Evolutionary conservation across 2,888 invertebrate species (phyloP).

Genomic region (Acleris emargana): DNA sequence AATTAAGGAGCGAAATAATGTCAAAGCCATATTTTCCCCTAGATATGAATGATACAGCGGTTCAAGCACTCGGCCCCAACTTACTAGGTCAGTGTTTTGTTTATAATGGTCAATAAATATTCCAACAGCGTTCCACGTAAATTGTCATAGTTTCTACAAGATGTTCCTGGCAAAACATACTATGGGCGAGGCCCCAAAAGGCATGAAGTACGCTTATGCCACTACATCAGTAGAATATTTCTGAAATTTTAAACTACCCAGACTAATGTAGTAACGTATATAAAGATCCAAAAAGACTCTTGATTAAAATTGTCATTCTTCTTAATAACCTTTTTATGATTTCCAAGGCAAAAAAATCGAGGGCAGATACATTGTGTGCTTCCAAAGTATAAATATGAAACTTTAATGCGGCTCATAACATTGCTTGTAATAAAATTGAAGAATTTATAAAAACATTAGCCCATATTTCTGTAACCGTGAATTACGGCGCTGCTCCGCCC

Average conservation of each 20-base stretch:
- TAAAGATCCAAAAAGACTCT: too few species aligned
- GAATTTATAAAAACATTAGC: constrained; percentile 30
- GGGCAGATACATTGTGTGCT: too few species aligned
- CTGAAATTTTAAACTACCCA: too few species aligned
- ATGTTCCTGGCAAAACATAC: neutral
- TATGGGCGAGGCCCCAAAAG: neutral
- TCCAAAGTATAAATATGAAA: neutral
- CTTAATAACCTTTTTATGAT: too few species aligned
- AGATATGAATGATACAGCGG: neutral
- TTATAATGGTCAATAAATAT: constrained; percentile 28
- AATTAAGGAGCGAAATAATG: too few species aligned
- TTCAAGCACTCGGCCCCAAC: constrained; percentile 2
- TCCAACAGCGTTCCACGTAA: constrained; percentile 22
- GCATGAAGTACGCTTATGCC: neutral
- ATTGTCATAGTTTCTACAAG: constrained; percentile 4
- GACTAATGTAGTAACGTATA: too few species aligned
- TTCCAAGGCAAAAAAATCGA: neutral
- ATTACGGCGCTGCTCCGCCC: constrained; percentile 24
- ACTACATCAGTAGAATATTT: too few species aligned
- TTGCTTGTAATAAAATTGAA: constrained; percentile 22
- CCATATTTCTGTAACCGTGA: constrained; percentile 31
- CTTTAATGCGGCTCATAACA: constrained; percentile 3
- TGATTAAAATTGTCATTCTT: too few species aligned
- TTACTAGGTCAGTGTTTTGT: constrained; percentile 30
- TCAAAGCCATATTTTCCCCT: too few species aligned